Base-by-base conservation (phyloP, 2,797 vertebrate species). In the Lacerta viridis region DNA sequence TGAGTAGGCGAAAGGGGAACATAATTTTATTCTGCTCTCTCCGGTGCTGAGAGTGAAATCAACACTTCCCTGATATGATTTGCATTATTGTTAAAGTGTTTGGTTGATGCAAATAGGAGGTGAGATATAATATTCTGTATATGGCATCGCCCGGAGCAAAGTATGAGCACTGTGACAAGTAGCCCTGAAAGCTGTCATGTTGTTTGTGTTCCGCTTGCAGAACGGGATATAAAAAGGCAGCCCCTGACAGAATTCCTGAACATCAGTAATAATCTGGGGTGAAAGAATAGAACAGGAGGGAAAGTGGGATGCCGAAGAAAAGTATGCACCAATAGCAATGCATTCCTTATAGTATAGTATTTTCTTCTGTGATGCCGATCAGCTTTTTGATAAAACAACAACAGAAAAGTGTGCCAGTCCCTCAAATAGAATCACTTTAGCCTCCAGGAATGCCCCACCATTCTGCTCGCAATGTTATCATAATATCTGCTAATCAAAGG, bases 71-170 rank as follows among this genome's bases (percentile, higher is more conserved):
- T 92, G 92, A 93, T 93, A 89, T 93, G 92, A 94, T 86, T 93
- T 90, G 71, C 93, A 93, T 93, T 94, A 93, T 93, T 95, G 90
- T 91, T 93, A 93, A 96, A 96, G 93, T 94, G 95, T 95, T 95
- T 95, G 91, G 83, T 93, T 95, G 94, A 96, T 93, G 88, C 90
- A 96, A 96, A 96, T 91, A 91, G 85, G 84, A 96, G 93, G 82
- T 27, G 78, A 95, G 90, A 92, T 93, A 90, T 94, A 95, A 94
- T 94, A 96, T 93, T 95, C 90, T 96, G 93, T 95, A 95, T 94
- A 96, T 94, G 90, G 90, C 94, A 93, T 93, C 95, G 89, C 93
- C 93, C 89, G 95, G 92, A 96, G 93, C 92, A 94, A 88, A 95
- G 80, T 75, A 93, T 90, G 91, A 96, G 91, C 91, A 94, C 90